Percentiles rank a stretch among this genome's conserved stretches.
These are phyloP conservation scores for Collichthys lucidus DNA, from an alignment of 2,113 vertebrate genomes.

Conservation along the genomic window DNA sequence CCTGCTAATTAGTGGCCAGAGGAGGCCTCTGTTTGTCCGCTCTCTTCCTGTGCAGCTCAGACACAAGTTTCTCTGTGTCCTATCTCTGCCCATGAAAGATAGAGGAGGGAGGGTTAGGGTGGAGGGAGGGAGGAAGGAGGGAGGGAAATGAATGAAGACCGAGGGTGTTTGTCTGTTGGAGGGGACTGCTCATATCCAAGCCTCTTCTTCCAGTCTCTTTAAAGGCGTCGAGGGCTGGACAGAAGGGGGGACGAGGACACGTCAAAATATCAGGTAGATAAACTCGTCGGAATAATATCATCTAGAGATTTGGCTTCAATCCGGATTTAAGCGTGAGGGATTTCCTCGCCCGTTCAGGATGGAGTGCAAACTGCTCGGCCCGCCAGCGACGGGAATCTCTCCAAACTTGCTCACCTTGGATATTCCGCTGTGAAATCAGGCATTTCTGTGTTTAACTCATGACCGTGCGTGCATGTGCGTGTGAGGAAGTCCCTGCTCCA, in stretches of 20 bases:
- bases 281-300: slow-evolving; percentile 36
- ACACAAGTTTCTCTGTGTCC: slow-evolving; percentile 83
- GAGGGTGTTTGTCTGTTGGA: slow-evolving; percentile 62
- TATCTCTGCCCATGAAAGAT: slow-evolving; percentile 76
- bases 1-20: slow-evolving; percentile 83
- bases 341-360: slow-evolving; percentile 21
- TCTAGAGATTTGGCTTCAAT: slow-evolving; percentile 21
- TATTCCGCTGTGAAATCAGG: background rate
- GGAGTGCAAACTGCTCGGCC: slow-evolving; percentile 2
- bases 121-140: slow-evolving; percentile 34
- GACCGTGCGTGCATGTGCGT: slow-evolving; percentile 35
- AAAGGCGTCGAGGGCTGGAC: slow-evolving; percentile 11
- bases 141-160: slow-evolving; percentile 65
- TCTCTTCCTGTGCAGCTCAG: slow-evolving; percentile 81
- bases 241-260: slow-evolving; percentile 9
- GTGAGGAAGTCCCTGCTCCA: slow-evolving; percentile 78
- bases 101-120: slow-evolving; percentile 32
- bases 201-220: slow-evolving; percentile 27
- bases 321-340: background rate
- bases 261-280: slow-evolving; percentile 52
- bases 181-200: slow-evolving; percentile 34
- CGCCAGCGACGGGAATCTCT: background rate
- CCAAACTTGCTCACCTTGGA: slow-evolving; percentile 9
- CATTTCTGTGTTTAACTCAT: slow-evolving; percentile 42
- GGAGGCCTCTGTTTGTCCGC: slow-evolving; percentile 81